phyloP scores from a whole-genome alignment of 2,113 vertebrate genomes.

The Athene noctua region DNA sequence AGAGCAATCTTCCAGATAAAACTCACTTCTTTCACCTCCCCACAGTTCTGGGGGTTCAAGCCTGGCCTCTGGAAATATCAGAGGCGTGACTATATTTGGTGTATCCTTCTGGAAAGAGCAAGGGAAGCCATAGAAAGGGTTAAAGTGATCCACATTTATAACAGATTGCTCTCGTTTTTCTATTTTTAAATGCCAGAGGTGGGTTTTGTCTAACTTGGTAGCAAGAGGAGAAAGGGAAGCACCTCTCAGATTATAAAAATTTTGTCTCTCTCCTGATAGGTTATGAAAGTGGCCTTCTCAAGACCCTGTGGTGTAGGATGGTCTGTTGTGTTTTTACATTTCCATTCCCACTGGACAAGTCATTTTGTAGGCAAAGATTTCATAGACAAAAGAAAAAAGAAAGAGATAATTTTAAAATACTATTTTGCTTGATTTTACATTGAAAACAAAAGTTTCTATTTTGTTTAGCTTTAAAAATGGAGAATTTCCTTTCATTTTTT shows the following conservation, averaged over 20 bases:
- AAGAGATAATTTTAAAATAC: accelerated
- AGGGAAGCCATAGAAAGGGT: background rate
- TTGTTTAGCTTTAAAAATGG: background rate
- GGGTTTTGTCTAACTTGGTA: background rate
- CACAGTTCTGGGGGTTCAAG: background rate
- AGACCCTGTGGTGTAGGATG: background rate
- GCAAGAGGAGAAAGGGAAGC: background rate
- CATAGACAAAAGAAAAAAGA: background rate
- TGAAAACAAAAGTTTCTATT: background rate
- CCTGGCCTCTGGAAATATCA: background rate
- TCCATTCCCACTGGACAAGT: background rate
- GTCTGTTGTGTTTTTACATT: background rate
- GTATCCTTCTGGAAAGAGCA: background rate
- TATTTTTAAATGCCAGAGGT: background rate
- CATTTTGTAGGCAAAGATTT: background rate
- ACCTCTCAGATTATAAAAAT: background rate
- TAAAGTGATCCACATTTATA: background rate
- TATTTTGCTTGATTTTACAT: background rate
- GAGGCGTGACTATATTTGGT: background rate
- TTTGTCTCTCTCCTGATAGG: background rate
- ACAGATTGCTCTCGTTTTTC: background rate
- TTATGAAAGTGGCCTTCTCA: background rate
- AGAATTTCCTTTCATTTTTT: background rate
- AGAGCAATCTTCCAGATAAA: background rate
- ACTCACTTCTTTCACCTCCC: background rate